A percentile compares a stretch with the other conserved stretches of the same genome.
Evolutionary conservation across 2,113 vertebrate species (phyloP).

Genomic region (Gila orcuttii): DNA sequence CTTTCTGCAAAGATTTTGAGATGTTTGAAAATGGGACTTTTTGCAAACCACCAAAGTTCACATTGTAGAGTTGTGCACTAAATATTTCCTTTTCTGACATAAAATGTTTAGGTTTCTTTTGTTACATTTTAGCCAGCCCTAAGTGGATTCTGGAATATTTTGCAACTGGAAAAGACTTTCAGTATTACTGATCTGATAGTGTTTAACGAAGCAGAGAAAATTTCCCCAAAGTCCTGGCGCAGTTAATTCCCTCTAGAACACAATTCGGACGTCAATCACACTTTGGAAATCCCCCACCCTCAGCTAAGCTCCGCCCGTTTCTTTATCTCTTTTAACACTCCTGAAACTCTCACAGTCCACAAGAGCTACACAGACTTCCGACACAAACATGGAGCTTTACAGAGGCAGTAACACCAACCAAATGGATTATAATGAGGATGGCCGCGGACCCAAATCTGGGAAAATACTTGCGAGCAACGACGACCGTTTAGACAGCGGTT

Average conservation of each 20-base stretch:
- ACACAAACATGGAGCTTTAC: constrained; percentile 68
- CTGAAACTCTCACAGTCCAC: constrained; percentile 33
- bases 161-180: constrained; percentile 14
- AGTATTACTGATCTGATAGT: constrained; percentile 29
- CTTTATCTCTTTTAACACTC: constrained; percentile 17
- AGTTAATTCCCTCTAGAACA: constrained; percentile 49
- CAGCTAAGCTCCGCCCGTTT: constrained; percentile 60
- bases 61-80: background rate
- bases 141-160: constrained; percentile 46
- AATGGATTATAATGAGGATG: constrained; percentile 74
- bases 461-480: constrained; percentile 71
- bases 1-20: background rate
- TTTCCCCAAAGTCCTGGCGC: constrained; percentile 39
- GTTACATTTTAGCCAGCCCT: background rate
- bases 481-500: constrained; percentile 90
- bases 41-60: background rate
- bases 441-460: constrained; percentile 77
- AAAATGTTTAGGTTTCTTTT: background rate
- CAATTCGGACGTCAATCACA: constrained; percentile 27
- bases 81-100: background rate
- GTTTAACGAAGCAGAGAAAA: constrained; percentile 34
- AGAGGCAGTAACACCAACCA: constrained; percentile 64
- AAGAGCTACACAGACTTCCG: constrained; percentile 25
- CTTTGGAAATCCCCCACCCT: constrained; percentile 80
- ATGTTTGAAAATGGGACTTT: background rate